A percentile compares a stretch with the other conserved stretches of the same genome.
These are phyloP conservation scores for Sebastes hubbsi DNA, from an alignment of 2,797 vertebrate genomes.

Conservation along the genomic window DNA sequence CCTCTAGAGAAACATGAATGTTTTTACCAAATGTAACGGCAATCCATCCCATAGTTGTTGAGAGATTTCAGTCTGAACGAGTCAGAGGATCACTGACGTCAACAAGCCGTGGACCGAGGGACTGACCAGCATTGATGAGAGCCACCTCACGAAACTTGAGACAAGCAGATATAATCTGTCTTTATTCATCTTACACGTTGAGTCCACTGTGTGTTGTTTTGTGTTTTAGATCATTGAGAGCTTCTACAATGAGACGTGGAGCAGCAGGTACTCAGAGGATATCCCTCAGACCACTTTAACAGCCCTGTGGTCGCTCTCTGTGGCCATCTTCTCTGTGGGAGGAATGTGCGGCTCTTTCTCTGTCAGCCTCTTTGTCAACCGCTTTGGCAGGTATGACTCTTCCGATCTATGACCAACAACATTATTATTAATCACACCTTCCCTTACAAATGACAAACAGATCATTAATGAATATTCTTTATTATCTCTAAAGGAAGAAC, in stretches of 20 bases:
- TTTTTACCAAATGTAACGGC: not conserved
- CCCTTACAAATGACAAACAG: not conserved
- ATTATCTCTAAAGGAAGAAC: constrained; percentile 80
- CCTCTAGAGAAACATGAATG: not conserved
- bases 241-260: constrained; percentile 94
- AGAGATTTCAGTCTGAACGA: not conserved
- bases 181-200: not conserved
- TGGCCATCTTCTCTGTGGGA: constrained; percentile 94
- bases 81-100: not conserved
- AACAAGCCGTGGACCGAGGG: not conserved
- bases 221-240: constrained; percentile 88
- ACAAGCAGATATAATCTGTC: no score
- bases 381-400: constrained; percentile 88
- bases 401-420: no score
- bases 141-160: no score
- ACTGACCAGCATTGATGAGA: not conserved
- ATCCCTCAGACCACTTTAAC: constrained; percentile 82
- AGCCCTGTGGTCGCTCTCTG: constrained; percentile 93
- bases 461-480: not conserved
- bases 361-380: constrained; percentile 93
- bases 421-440: not conserved
- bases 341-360: constrained; percentile 96
- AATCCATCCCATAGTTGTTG: not conserved
- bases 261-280: constrained; percentile 78
- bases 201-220: not conserved